These are phyloP conservation scores for Acanthurus leucopareius DNA, from an alignment of 2,797 vertebrate genomes.

Conservation along the genomic window DNA sequence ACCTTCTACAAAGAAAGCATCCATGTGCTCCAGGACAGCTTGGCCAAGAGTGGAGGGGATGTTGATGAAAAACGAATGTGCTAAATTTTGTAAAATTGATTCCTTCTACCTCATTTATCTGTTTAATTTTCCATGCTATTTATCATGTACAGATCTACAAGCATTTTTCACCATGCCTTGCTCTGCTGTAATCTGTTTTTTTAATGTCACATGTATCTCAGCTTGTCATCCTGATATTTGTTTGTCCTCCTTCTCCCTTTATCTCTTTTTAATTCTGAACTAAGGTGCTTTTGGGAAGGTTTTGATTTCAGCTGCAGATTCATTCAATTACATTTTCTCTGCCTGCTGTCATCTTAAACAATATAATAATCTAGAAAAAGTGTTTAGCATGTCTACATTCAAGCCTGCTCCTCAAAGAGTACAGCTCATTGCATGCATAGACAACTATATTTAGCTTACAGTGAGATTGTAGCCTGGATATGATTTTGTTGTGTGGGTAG, in stretches of 20 bases:
- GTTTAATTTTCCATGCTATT: slow-evolving; percentile 32
- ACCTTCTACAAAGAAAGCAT: too few relatives aligned
- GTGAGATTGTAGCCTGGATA: neutral
- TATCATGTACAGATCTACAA: slow-evolving; percentile 26
- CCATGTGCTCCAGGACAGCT: too few relatives aligned
- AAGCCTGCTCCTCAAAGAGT: neutral
- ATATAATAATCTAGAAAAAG: neutral
- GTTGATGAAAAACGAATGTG: too few relatives aligned
- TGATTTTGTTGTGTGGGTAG: neutral
- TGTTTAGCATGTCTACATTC: neutral
- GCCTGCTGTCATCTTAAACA: slow-evolving; percentile 2
- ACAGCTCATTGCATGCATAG: neutral
- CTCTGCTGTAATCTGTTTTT: slow-evolving; percentile 34
- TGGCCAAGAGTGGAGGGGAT: too few relatives aligned
- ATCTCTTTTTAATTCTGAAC: neutral
- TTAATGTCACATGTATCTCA: neutral
- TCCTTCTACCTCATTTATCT: slow-evolving; percentile 8
- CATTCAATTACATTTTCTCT: slow-evolving; percentile 4
- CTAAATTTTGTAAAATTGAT: too few relatives aligned
- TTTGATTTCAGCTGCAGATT: slow-evolving; percentile 5
- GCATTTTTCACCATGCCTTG: slow-evolving; percentile 13
- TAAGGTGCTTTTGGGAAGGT: neutral
- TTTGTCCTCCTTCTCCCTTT: neutral
- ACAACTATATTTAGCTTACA: neutral
- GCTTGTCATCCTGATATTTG: slow-evolving; percentile 6